A percentile compares a stretch with the other conserved stretches of the same genome.
Conservation (phyloP, 2,797 vertebrate genomes). For the Odontamblyopus rebecca region DNA sequence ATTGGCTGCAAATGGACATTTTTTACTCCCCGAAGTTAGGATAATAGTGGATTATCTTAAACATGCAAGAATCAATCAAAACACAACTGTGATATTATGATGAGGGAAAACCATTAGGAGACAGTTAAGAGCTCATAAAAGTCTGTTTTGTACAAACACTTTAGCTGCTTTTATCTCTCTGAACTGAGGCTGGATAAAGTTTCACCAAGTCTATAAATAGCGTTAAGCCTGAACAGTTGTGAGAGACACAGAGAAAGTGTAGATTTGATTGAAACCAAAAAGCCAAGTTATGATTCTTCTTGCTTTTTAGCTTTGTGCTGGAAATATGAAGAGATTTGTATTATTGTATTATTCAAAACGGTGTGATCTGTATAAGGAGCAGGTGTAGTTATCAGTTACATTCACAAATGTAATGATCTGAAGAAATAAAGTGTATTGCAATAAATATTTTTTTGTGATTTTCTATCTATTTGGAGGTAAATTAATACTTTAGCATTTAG, state of each 20-base stretch:
- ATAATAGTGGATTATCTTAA: background rate
- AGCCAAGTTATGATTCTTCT: background rate
- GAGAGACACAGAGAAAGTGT: background rate
- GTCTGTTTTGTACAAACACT: background rate
- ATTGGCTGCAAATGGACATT: too few relatives aligned
- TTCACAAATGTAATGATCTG: too few relatives aligned
- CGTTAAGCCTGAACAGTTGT: background rate
- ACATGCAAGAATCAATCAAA: background rate
- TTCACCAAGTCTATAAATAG: slow-evolving; percentile 16
- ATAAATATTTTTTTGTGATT: too few relatives aligned
- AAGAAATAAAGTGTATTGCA: too few relatives aligned
- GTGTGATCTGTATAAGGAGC: too few relatives aligned
- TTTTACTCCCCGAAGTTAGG: too few relatives aligned
- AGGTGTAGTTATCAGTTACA: too few relatives aligned
- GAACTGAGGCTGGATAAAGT: background rate
- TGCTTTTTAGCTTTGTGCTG: background rate
- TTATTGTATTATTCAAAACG: too few relatives aligned
- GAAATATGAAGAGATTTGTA: background rate
- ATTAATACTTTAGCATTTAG: too few relatives aligned
- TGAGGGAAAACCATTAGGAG: slow-evolving; percentile 22
- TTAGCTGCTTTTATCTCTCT: background rate
- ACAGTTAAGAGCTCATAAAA: background rate
- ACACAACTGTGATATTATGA: background rate
- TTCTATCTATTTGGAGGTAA: too few relatives aligned
- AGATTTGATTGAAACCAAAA: background rate